These are phyloP conservation scores for Pygoscelis antarcticus DNA, from an alignment of 2,113 vertebrate species.

Conservation along the genomic window DNA sequence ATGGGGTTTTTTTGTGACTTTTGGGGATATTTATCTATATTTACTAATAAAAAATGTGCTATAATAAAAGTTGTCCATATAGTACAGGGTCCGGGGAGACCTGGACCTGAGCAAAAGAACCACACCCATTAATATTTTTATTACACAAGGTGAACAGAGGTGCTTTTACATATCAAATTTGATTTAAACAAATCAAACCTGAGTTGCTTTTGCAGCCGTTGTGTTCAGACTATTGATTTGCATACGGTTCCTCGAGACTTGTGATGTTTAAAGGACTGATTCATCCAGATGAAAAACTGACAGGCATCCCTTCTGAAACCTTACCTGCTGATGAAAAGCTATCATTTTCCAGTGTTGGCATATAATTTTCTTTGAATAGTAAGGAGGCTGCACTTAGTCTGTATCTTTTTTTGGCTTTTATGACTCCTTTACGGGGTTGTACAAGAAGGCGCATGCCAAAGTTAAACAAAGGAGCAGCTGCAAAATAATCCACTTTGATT, in stretches of 20 bases:
- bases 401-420: not conserved
- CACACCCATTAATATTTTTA: not conserved
- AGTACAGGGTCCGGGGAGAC: not conserved
- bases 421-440: not conserved
- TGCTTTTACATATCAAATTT: not conserved
- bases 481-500: not conserved
- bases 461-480: conserved; percentile 31
- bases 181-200: not conserved
- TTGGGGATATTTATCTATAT: not conserved
- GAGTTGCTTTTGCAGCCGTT: not conserved
- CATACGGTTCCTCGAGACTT: not conserved
- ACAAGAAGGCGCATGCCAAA: not conserved
- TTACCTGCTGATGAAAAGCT: conserved; percentile 22
- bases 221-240: not conserved
- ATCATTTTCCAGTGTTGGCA: not conserved
- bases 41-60: not conserved
- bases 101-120: not conserved
- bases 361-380: not conserved
- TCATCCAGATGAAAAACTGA: not conserved
- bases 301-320: not conserved
- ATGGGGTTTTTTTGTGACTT: not conserved
- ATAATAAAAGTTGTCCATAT: accelerated
- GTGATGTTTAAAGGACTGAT: not conserved
- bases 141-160: not conserved
- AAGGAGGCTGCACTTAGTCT: not conserved